Conservation (phyloP, 2,113 vertebrate species). For the Synchiropus splendidus region DNA sequence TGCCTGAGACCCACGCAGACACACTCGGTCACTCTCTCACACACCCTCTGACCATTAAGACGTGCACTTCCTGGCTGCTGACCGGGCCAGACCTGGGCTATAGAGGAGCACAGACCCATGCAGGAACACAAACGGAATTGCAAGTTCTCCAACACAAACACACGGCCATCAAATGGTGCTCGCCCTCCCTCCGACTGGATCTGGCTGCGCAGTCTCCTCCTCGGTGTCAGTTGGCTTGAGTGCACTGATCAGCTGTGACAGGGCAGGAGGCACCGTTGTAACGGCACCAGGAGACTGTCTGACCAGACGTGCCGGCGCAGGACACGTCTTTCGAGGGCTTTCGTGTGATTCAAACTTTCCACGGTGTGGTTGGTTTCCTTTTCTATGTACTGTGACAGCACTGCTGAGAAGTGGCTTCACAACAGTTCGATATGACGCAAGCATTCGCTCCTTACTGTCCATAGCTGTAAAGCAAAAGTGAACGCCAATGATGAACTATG, state of each 20-base stretch:
- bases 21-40: conserved; percentile 10
- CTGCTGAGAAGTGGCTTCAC: too few relatives aligned
- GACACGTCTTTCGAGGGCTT: too few relatives aligned
- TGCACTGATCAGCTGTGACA: conserved; percentile 51
- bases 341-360: too few relatives aligned
- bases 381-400: too few relatives aligned
- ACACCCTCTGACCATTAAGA: conserved; percentile 18
- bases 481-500: too few relatives aligned
- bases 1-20: conserved; percentile 29
- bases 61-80: conserved; percentile 25
- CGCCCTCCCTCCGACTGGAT: conserved; percentile 1
- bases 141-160: conserved; percentile 50
- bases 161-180: conserved; percentile 42
- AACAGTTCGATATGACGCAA: too few relatives aligned
- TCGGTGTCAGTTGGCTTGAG: conserved; percentile 34
- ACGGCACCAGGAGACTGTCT: too few relatives aligned
- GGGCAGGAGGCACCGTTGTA: conserved; percentile 17
- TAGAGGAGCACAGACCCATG: conserved; percentile 41
- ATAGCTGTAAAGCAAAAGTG: too few relatives aligned
- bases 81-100: conserved; percentile 29
- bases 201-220: conserved; percentile 13
- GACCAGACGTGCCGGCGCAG: too few relatives aligned
- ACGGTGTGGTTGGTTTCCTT: too few relatives aligned
- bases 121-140: conserved; percentile 41
- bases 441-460: too few relatives aligned